Conservation (phyloP, 1,140 invertebrate genomes). For the Drosophila seguyi region DNA sequence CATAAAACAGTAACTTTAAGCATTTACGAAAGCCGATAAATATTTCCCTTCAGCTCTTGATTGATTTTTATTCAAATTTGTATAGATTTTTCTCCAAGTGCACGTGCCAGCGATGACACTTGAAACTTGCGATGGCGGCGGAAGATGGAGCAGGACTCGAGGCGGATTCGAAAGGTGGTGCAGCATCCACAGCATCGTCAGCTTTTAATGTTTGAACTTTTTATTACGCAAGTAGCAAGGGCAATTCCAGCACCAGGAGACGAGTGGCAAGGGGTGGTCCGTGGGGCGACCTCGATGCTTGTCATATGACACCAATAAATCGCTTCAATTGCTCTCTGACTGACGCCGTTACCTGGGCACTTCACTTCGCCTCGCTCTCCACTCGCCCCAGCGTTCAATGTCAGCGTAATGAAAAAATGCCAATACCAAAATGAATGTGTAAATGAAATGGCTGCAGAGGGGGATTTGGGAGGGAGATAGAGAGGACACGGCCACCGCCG, state of each 20-base stretch:
- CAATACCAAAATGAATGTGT: constrained; percentile 82
- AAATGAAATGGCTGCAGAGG: constrained; percentile 66
- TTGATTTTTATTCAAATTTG: not conserved
- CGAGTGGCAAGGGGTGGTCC: not conserved
- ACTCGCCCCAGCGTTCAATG: constrained; percentile 50
- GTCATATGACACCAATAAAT: constrained; percentile 85
- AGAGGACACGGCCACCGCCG: constrained; percentile 12
- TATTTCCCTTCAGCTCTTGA: not conserved
- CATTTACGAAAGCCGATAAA: too few relatives aligned
- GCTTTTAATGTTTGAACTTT: constrained; percentile 82
- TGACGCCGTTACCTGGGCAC: constrained; percentile 66
- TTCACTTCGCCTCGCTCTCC: constrained; percentile 10
- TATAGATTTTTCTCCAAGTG: constrained; percentile 5
- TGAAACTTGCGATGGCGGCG: constrained; percentile 56
- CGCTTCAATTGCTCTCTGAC: constrained; percentile 84
- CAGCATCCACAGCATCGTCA: constrained; percentile 43
- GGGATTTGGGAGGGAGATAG: not conserved
- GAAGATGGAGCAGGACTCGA: constrained; percentile 27
- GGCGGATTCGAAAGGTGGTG: constrained; percentile 16
- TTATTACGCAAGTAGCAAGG: constrained; percentile 67
- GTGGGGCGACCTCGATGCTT: constrained; percentile 54
- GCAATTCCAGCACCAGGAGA: constrained; percentile 13
- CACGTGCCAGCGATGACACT: constrained; percentile 61
- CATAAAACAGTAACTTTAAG: too few relatives aligned
- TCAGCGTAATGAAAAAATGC: constrained; percentile 79